Evolutionary conservation across 2,888 invertebrate genomes (phyloP).

Genomic region (Drosophila nr. perissopoda): DNA sequence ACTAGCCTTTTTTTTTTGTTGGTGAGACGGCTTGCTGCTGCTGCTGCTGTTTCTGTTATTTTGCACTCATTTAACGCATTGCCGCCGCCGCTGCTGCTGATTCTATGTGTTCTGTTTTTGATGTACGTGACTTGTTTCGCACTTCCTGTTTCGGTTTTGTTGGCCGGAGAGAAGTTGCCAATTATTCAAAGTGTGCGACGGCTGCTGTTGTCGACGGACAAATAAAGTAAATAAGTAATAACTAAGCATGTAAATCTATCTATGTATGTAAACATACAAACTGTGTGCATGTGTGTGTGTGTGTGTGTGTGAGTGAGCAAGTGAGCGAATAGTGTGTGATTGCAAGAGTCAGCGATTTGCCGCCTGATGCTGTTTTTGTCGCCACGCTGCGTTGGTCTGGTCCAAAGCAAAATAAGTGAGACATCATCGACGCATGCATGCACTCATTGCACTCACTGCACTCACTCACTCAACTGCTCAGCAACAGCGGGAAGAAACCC

Average conservation of each 20-base stretch:
- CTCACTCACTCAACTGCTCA: not conserved
- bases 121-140: conserved; percentile 66
- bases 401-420: conserved; percentile 43
- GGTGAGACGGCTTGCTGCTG: not conserved
- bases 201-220: conserved; percentile 47
- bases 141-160: conserved; percentile 61
- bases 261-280: conserved; percentile 4
- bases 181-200: conserved; percentile 57
- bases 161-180: conserved; percentile 64
- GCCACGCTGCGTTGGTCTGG: conserved; percentile 61
- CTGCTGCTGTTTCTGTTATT: conserved; percentile 11
- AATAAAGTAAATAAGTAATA: conserved; percentile 63
- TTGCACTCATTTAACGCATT: conserved; percentile 20
- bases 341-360: conserved; percentile 19
- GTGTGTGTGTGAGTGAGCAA: conserved; percentile 2
- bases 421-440: conserved; percentile 22
- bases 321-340: conserved; percentile 17
- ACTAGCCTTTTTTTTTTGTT: not conserved
- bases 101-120: conserved; percentile 39
- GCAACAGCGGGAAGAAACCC: conserved; percentile 16
- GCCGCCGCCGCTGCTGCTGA: not conserved
- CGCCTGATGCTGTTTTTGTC: conserved; percentile 21
- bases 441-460: conserved; percentile 1
- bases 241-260: conserved; percentile 30
- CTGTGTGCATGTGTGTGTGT: not conserved